Base-by-base conservation (phyloP, 2,888 invertebrate genomes). In the Yponomeuta malinellus region DNA sequence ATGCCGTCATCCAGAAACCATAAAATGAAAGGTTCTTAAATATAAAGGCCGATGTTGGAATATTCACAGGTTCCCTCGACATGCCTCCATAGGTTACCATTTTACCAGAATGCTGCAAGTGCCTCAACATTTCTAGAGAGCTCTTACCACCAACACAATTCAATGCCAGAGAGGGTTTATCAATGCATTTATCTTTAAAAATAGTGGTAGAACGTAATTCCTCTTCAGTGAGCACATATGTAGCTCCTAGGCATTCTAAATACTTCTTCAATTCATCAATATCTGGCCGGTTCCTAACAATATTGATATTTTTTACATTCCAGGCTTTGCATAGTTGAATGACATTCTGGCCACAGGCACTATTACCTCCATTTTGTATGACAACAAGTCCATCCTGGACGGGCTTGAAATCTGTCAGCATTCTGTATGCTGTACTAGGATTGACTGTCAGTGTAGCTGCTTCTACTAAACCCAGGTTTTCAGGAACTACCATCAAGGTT, bases 11-110 rank as follows among this genome's bases (percentile, higher is more conserved):
- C 99, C 99, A 99, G 88, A 96, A 99, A 3, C 99, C 99, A 80
- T 93, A 90, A 37, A 97, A 93, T 48, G 94, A 90, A 66, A 98
- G 89, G 83, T 99, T 95, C 88, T 98, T 98, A 83, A 99, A 99
- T 80, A 99, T 99, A 72, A 99, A 94, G 68, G 91, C 84, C 15
- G 89, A 85, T 52, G 92, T 92, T 68, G 98, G 97, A 59, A 97
- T 94, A 37, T 94, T 95, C 0, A 99, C 95, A 1, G 99, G 99
- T 79, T 98, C 97, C 73, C 97, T 94, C 0, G 98, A 98, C 99
- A 99, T 99, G 48, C 98, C 99, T 10, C 99, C 99, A 85, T 99
- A 99, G 0, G 99, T 99, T 0, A 99, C 98, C 94, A 99, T 95
- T 10, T 94, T 92, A 1, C 97, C 97, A 71, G 95, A 93, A 74